Evolutionary conservation across 2,888 invertebrate species (phyloP), one percentile per base, ranked within the genome.

Genomic region (Drosophila pullipes): DNA sequence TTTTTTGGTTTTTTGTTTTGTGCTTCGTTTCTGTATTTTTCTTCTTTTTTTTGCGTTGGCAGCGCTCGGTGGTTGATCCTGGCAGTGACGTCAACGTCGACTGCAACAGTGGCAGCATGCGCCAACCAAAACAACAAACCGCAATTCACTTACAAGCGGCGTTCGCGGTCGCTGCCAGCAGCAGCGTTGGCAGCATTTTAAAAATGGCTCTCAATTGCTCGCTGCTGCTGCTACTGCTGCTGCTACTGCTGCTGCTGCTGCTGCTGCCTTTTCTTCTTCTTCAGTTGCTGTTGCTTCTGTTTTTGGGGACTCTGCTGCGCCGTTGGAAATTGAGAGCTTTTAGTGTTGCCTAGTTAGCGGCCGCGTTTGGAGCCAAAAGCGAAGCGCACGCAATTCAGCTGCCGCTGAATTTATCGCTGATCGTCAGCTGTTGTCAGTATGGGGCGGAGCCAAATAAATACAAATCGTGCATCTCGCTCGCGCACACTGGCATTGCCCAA

Each of bases 111-210:
- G 50, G 64, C 71, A 74, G 70, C 68, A 63, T 55, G 70, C 83
- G 81, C 84, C 87, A 89, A 88, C 91, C 91, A 91, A 91, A 88
- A 90, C 89, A 90, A 91, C 92, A 92, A 92, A 91, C 91, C 92
- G 88, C 92, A 91, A 91, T 91, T 91, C 91, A 92, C 91, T 92
- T 88, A 88, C 89, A 86, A 83, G 77, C 81, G 81, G 76, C 82
- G 80, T 80, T 82, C 83, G 83, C 66, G 80, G 89, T 81, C 86
- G 78, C 76, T 55, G 84, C 63, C 68, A 35, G 35, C 35, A 35
- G 35, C 35, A 41, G 10, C 62, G 74, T 37, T 53, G 41, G 59
- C 77, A 50, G 69, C 64, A 54, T 73, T 74, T 79, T 67, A 44
- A 76, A 80, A 78, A 78, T 75, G 74, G 74, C 78, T 71, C 76